A percentile compares a stretch with the other conserved stretches of the same genome.
phyloP scores from a whole-genome alignment of 2,888 invertebrate genomes.

The Mesorhabditis spiculigera region DNA sequence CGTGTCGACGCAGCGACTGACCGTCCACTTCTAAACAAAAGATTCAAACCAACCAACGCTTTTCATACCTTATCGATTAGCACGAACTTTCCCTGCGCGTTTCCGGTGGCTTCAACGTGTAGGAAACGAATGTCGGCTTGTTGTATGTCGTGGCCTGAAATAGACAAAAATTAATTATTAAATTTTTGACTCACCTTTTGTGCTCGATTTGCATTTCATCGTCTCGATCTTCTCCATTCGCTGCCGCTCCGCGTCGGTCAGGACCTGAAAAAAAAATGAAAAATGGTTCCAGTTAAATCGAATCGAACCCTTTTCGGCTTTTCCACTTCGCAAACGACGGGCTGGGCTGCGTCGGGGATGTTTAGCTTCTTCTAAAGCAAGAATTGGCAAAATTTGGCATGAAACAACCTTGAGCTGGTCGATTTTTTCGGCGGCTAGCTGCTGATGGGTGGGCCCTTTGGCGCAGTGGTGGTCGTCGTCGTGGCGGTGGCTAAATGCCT shows the following conservation, averaged over 20 bases:
- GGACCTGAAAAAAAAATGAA: not conserved
- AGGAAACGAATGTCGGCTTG: not conserved
- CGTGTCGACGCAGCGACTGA: slow-evolving; percentile 2
- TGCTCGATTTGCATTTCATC: not conserved
- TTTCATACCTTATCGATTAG: not conserved
- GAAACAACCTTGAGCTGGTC: too few relatives aligned
- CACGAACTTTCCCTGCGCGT: not conserved
- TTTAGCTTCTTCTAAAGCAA: not conserved
- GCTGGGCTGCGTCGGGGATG: too few relatives aligned
- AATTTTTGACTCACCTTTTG: not conserved
- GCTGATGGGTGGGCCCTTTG: not conserved
- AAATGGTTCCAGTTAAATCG: not conserved
- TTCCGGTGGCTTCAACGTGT: not conserved
- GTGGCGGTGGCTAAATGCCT: not conserved
- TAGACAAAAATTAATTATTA: not conserved
- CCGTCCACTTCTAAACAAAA: slow-evolving; percentile 4
- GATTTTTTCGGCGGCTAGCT: not conserved
- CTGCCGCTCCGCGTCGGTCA: not conserved
- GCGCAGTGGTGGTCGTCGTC: not conserved
- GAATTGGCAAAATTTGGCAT: not conserved
- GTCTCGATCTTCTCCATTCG: not conserved
- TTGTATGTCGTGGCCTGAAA: not conserved
- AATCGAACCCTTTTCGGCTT: too few relatives aligned
- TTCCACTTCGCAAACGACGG: too few relatives aligned
- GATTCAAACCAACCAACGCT: not conserved